These are phyloP conservation scores for Habrosyne pyritoides DNA, from an alignment of 2,888 invertebrate species.

Conservation along the genomic window DNA sequence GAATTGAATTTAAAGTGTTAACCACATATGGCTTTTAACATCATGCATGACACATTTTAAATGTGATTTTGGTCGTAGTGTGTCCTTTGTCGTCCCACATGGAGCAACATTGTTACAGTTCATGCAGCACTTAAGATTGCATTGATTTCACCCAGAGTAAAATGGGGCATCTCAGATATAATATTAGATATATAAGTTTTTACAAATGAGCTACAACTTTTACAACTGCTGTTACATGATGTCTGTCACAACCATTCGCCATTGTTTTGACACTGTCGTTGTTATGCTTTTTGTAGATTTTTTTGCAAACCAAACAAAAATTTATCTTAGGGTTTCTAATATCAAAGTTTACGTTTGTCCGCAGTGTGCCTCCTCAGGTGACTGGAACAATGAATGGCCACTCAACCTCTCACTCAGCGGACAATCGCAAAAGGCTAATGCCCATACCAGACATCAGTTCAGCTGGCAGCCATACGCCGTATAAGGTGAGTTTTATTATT, in stretches of 20 bases:
- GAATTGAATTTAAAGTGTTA: too few species aligned
- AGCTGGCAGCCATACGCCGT: conserved; percentile 87
- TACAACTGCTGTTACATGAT: conserved; percentile 39
- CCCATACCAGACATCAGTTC: conserved; percentile 88
- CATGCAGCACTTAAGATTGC: too few species aligned
- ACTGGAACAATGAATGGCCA: conserved; percentile 77
- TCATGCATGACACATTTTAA: too few species aligned
- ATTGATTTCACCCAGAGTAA: too few species aligned
- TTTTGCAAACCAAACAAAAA: conserved; percentile 7
- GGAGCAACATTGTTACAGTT: too few species aligned
- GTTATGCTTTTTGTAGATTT: conserved; percentile 25
- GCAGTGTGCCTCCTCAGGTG: conserved; percentile 71
- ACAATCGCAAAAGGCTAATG: conserved; percentile 85
- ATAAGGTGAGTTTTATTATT: conserved; percentile 79
- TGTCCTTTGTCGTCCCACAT: too few species aligned
- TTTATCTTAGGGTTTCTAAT: background rate
- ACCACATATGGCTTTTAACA: too few species aligned
- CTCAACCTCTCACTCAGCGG: conserved; percentile 73
- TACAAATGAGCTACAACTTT: too few species aligned
- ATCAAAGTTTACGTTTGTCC: conserved; percentile 15
- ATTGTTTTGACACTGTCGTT: conserved; percentile 66
- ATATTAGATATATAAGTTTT: too few species aligned
- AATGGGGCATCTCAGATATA: too few species aligned
- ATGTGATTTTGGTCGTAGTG: too few species aligned
- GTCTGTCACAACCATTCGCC: conserved; percentile 53